A percentile compares a stretch with the other conserved stretches of the same genome.
These are phyloP conservation scores for Junonia oenone DNA, from an alignment of 2,888 invertebrate genomes.

Conservation along the genomic window DNA sequence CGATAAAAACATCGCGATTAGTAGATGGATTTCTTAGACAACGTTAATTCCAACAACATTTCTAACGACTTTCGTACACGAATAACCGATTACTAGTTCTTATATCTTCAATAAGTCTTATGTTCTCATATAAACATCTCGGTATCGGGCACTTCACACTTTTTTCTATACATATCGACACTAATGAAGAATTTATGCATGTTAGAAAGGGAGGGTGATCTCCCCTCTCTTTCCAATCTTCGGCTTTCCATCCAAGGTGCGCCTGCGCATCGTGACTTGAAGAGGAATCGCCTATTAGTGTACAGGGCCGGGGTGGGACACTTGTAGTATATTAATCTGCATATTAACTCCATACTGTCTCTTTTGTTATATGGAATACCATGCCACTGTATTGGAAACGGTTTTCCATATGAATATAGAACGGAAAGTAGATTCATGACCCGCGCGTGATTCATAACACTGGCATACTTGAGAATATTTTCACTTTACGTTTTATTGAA, in stretches of 20 bases:
- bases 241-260: conserved; percentile 37
- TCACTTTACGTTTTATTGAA: not conserved
- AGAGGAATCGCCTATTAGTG: conserved; percentile 58
- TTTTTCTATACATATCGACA: not conserved
- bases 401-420: conserved; percentile 10
- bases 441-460: not conserved
- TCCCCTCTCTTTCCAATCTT: too few relatives aligned
- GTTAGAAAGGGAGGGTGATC: conserved; percentile 15
- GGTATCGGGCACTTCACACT: not conserved
- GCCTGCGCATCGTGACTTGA: conserved; percentile 59
- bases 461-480: not conserved
- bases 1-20: not conserved
- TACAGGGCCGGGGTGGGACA: conserved; percentile 35
- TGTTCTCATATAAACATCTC: not conserved
- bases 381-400: conserved; percentile 4
- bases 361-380: conserved; percentile 18
- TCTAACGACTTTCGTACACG: not conserved
- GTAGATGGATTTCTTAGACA: not conserved
- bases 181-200: not conserved
- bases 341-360: conserved; percentile 48
- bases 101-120: not conserved
- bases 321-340: conserved; percentile 54
- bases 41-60: not conserved
- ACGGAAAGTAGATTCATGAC: conserved; percentile 3
- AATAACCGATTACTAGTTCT: not conserved